A percentile compares a stretch with the other conserved stretches of the same genome.
phyloP scores from a whole-genome alignment of 2,113 vertebrate species.

The Numida meleagris region DNA sequence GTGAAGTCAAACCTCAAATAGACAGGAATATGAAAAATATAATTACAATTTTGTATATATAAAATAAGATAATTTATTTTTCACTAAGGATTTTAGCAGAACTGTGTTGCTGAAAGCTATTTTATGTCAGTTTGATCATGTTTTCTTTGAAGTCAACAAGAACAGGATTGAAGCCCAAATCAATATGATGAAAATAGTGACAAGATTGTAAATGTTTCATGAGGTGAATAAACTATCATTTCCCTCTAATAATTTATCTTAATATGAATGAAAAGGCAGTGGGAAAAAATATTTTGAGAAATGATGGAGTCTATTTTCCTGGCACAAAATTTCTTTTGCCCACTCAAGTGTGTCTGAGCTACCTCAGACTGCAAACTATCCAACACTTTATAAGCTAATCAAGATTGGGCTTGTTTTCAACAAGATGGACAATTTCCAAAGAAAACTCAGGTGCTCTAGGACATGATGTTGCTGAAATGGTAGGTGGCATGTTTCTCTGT shows the following conservation, averaged over 20 bases:
- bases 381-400: slow-evolving; percentile 14
- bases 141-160: neutral
- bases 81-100: neutral
- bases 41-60: neutral
- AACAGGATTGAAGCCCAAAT: neutral
- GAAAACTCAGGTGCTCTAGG: neutral
- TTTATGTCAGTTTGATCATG: neutral
- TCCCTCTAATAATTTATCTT: slow-evolving; percentile 13
- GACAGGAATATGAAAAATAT: neutral
- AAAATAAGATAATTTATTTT: neutral
- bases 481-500: neutral
- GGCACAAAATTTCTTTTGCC: neutral
- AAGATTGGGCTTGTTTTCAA: neutral
- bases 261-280: neutral
- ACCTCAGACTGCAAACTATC: neutral
- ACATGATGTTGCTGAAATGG: neutral
- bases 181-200: neutral
- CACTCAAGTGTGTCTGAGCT: neutral
- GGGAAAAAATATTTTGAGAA: slow-evolving; percentile 33
- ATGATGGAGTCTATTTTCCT: neutral
- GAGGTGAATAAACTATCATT: neutral
- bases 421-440: slow-evolving; percentile 34
- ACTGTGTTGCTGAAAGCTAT: neutral
- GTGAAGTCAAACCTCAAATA: neutral
- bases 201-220: slow-evolving; percentile 22